These are phyloP conservation scores for Athalia circularis DNA, from an alignment of 2,888 invertebrate genomes.

Conservation along the genomic window DNA sequence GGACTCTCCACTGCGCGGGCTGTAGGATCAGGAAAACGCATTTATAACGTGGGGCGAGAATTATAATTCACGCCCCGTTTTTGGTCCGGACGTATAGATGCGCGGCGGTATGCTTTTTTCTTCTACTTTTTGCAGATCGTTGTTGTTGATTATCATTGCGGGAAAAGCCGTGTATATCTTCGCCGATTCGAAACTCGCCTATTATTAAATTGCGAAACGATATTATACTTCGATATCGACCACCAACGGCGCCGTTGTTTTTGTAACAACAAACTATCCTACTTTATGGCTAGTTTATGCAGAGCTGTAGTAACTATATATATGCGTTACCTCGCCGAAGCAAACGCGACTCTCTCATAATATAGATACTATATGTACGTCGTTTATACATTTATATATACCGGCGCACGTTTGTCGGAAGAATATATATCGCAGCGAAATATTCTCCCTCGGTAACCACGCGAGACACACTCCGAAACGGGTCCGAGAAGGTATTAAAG, in stretches of 20 bases:
- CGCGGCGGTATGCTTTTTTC: too few species aligned
- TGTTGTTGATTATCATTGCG: too few species aligned
- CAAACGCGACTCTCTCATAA: slow-evolving; percentile 13
- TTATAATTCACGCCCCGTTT: too few species aligned
- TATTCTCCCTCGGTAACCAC: not conserved
- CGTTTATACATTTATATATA: not conserved
- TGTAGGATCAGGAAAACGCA: too few species aligned
- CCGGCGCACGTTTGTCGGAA: slow-evolving; percentile 25
- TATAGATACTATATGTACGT: slow-evolving; percentile 18
- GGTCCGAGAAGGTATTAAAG: not conserved
- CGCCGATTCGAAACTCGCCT: too few species aligned
- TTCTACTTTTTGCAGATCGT: too few species aligned
- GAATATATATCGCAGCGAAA: slow-evolving; percentile 5
- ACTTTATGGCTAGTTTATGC: slow-evolving; percentile 37
- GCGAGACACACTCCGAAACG: slow-evolving; percentile 1
- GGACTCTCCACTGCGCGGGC: not conserved
- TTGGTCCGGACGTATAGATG: not conserved
- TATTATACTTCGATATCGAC: not conserved
- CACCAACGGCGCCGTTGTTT: slow-evolving; percentile 13
- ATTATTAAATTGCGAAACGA: too few species aligned
- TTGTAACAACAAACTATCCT: slow-evolving; percentile 36
- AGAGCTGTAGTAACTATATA: not conserved
- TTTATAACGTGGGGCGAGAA: too few species aligned
- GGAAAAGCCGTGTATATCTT: too few species aligned
- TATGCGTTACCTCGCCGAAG: slow-evolving; percentile 9